A percentile compares a stretch with the other conserved stretches of the same genome.
These are phyloP conservation scores for Rhizomys pruinosus DNA, from an alignment of 2,113 vertebrate species.

Conservation along the genomic window DNA sequence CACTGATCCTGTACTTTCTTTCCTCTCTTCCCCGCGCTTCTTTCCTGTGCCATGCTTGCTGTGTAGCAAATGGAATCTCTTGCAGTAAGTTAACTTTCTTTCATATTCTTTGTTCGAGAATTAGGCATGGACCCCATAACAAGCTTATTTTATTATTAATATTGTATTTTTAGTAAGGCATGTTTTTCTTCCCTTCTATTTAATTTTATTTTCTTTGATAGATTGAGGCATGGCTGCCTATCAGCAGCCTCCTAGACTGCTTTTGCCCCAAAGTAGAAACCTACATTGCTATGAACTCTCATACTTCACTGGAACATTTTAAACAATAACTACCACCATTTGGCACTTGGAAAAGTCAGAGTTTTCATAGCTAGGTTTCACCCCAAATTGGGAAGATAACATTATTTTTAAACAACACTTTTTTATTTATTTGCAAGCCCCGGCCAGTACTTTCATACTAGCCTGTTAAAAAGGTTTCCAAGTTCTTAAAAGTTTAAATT, in stretches of 20 bases:
- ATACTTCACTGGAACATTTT: conserved; percentile 48
- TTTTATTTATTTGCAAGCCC: conserved; percentile 62
- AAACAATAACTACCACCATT: conserved; percentile 52
- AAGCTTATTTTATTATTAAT: conserved; percentile 76
- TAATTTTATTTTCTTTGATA: conserved; percentile 77
- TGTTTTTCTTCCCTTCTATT: conserved; percentile 78
- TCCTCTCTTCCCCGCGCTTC: conserved; percentile 92
- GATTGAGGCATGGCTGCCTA: conserved; percentile 66
- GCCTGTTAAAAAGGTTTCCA: conserved; percentile 50
- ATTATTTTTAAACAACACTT: conserved; percentile 59
- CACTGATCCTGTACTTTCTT: conserved; percentile 92
- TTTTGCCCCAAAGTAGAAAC: conserved; percentile 68
- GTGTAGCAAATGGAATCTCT: conserved; percentile 99
- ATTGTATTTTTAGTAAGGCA: conserved; percentile 84
- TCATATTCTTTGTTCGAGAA: conserved; percentile 88
- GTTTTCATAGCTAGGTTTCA: conserved; percentile 70
- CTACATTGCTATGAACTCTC: conserved; percentile 73
- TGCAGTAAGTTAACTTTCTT: conserved; percentile 98
- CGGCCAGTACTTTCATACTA: conserved; percentile 34
- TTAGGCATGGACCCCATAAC: conserved; percentile 82
- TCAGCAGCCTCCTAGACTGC: conserved; percentile 71
- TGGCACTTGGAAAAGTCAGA: conserved; percentile 10
- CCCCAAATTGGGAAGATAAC: conserved; percentile 19
- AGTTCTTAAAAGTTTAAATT: background rate
- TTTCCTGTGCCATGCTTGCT: conserved; percentile 96